phyloP scores from a whole-genome alignment of 2,888 invertebrate genomes.

The Catocala sponsa region DNA sequence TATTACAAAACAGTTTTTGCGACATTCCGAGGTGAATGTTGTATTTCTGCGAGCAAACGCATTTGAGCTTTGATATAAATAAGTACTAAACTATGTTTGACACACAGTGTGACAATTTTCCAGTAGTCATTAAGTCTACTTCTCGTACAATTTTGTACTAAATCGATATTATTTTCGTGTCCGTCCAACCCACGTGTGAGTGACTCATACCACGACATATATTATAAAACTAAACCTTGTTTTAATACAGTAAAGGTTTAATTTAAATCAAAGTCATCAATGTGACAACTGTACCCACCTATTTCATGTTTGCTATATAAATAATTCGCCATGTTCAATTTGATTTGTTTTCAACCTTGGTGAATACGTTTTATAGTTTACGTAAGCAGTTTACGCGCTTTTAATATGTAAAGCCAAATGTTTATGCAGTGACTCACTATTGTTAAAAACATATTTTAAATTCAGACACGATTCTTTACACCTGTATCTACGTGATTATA shows the following conservation, averaged over 20 bases:
- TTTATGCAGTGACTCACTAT: conserved; percentile 53
- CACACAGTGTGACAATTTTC: conserved; percentile 43
- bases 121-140: conserved; percentile 49
- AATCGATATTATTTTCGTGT: conserved; percentile 75
- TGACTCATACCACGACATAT: conserved; percentile 67
- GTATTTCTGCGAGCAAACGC: conserved; percentile 31
- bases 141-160: conserved; percentile 63
- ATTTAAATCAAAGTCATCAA: conserved; percentile 48
- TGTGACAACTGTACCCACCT: conserved; percentile 59
- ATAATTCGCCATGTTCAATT: conserved; percentile 63
- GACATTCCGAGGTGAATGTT: conserved; percentile 7
- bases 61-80: conserved; percentile 48
- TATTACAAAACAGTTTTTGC: conserved; percentile 7
- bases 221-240: conserved; percentile 62
- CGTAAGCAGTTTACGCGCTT: conserved; percentile 57
- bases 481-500: conserved; percentile 42
- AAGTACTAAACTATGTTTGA: conserved; percentile 46
- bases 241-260: conserved; percentile 50
- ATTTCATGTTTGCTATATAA: conserved; percentile 63
- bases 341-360: conserved; percentile 67
- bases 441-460: conserved; percentile 43
- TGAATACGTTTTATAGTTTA: conserved; percentile 60
- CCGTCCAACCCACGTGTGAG: conserved; percentile 59
- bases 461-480: conserved; percentile 43
- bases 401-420: conserved; percentile 55